Conservation (phyloP, 2,797 vertebrate genomes). For the Urophycis tenuis region DNA sequence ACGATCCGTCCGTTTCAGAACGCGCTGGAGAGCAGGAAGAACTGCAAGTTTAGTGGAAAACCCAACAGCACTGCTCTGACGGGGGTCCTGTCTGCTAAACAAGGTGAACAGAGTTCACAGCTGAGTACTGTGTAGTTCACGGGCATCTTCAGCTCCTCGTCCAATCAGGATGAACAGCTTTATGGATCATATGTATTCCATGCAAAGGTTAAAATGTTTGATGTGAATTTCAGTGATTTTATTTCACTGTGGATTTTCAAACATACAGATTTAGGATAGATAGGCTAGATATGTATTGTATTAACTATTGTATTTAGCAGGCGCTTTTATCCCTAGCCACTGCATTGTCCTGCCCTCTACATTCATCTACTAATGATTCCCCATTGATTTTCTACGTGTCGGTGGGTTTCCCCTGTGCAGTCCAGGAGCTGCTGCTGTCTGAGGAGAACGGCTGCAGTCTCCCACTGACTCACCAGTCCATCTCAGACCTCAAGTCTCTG, state of each 20-base stretch:
- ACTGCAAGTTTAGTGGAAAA: slow-evolving; percentile 76
- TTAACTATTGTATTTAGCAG: not conserved
- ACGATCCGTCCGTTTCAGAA: slow-evolving; percentile 65
- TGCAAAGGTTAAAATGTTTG: not conserved
- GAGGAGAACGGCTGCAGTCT: slow-evolving; percentile 93
- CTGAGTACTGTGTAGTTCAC: no score
- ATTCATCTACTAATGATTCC: not conserved
- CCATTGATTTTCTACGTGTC: not conserved
- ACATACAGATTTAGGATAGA: not conserved
- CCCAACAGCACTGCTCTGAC: slow-evolving; percentile 88
- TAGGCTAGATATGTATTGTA: not conserved
- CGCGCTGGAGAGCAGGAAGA: slow-evolving; percentile 90
- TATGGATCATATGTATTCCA: not conserved
- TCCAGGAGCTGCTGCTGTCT: slow-evolving; percentile 77
- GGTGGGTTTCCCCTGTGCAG: slow-evolving; percentile 35
- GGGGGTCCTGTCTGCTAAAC: slow-evolving; percentile 93
- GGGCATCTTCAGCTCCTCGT: no score
- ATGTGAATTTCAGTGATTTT: no score
- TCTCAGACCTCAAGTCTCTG: slow-evolving; percentile 94
- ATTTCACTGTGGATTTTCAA: not conserved
- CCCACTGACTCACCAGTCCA: slow-evolving; percentile 92
- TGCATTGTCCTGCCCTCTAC: no score
- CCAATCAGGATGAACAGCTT: not conserved
- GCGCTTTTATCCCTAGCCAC: no score
- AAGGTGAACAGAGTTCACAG: slow-evolving; percentile 72